These are phyloP conservation scores for Bombus consobrinus DNA, from an alignment of 1,140 invertebrate species.

Conservation along the genomic window DNA sequence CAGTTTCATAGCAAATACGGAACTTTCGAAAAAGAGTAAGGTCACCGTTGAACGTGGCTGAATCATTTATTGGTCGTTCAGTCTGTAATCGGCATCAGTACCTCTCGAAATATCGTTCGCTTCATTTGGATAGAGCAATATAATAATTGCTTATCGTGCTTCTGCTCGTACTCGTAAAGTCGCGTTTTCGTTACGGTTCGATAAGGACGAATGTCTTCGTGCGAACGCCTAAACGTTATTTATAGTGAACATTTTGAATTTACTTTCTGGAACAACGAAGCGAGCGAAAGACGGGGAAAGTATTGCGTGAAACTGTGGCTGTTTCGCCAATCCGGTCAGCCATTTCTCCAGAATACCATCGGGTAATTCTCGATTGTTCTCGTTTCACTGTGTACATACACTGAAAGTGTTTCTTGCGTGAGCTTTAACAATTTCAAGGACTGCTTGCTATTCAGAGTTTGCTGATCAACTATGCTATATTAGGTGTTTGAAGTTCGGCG, in stretches of 20 bases:
- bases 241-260: conserved; percentile 13
- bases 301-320: not conserved
- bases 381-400: not conserved
- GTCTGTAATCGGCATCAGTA: not conserved
- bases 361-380: not conserved
- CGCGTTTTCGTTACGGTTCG: conserved; percentile 1
- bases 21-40: not conserved
- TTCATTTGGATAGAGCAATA: not conserved
- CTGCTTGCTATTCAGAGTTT: not conserved
- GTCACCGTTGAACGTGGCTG: not conserved
- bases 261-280: conserved; percentile 2
- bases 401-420: not conserved
- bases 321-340: not conserved
- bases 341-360: not conserved
- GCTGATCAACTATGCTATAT: not conserved
- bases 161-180: not conserved
- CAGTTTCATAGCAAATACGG: not conserved
- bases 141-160: not conserved
- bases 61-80: not conserved
- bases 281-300: conserved; percentile 32
- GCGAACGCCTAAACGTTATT: conserved; percentile 29
- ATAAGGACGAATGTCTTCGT: conserved; percentile 12
- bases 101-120: not conserved
- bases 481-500: too few species aligned
- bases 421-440: not conserved